Base-by-base conservation (phyloP, 2,797 vertebrate genomes). In the Parotocinclus haroldoi region DNA sequence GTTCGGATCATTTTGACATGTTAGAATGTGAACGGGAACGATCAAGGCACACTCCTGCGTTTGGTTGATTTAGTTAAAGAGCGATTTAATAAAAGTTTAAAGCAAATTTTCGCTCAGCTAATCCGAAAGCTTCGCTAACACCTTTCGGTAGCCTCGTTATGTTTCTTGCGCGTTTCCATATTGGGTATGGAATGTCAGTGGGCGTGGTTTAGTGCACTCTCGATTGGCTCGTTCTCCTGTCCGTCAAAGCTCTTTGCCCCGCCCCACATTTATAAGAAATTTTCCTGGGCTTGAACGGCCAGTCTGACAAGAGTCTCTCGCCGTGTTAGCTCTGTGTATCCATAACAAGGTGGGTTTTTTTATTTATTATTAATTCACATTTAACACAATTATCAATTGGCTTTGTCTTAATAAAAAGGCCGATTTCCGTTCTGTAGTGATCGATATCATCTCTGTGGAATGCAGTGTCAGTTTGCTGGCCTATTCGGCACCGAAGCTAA, bases 211-310 rank as follows among this genome's bases (percentile, higher is more conserved):
- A 1, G 5, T 7, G 14, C 46, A 13, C 79, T 83, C 78, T 56
- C 65, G 76, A 88, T 86, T 90, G 85, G 88, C 73, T 77, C 80
- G 82, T 78, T 79, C 73, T 63, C 73, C 71, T 77, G 88, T 84
- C 84, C 79, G 62, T 90, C 83, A 87, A 48, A 65, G 10, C 0
- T 4, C 1, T 72, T 0, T 4, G 55, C 75, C 75, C 66, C 62
- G 60, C 78, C 78, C 65, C 68, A 2, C 62, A 65, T 27, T 63
- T 38, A 27, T 68, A 61, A 71, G 74, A 64, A 66, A 78, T 81
- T 89, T n/a, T 90, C 90, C 89, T 89, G 86, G 80, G 78, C 59
- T 74, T 44, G 40, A 19, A 73, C 67, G 46, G 65, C 16, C 9
- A 27, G 19, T 6, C 14, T 58, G 40, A 48, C 16, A 27, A 27